phyloP scores from a whole-genome alignment of 2,888 invertebrate species.

The Plagiodera versicolora region DNA sequence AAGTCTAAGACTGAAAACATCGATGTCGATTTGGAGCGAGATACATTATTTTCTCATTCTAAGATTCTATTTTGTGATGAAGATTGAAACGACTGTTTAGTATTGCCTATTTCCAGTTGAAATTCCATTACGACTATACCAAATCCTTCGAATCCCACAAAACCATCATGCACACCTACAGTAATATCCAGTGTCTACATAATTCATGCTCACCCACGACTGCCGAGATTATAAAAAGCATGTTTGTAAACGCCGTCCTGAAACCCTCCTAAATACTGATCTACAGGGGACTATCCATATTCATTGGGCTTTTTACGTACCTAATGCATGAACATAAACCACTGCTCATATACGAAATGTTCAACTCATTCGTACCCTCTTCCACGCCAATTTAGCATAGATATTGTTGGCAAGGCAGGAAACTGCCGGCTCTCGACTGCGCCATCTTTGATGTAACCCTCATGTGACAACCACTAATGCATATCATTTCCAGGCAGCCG shows the following conservation, averaged over 20 bases:
- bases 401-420: neutral
- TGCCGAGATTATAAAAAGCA: neutral
- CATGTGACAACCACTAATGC: conserved; percentile 6
- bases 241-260: neutral
- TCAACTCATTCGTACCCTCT: neutral
- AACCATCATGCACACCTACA: neutral
- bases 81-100: no score
- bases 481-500: conserved; percentile 17
- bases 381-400: neutral
- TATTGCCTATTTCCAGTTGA: no score
- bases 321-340: conserved; percentile 23
- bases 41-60: no score
- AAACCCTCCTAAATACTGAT: conserved; percentile 10
- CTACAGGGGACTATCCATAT: conserved; percentile 11
- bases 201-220: neutral
- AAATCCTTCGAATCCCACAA: no score
- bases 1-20: no score
- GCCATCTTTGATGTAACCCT: conserved; percentile 13
- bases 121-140: no score
- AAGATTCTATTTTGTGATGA: no score
- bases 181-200: neutral
- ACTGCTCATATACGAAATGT: conserved; percentile 9
- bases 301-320: conserved; percentile 13
- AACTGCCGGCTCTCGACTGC: neutral
- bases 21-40: no score